Percentiles rank a stretch among this genome's conserved stretches.
Conservation (phyloP, 2,113 vertebrate species). For the Thinocorus orbignyianus region DNA sequence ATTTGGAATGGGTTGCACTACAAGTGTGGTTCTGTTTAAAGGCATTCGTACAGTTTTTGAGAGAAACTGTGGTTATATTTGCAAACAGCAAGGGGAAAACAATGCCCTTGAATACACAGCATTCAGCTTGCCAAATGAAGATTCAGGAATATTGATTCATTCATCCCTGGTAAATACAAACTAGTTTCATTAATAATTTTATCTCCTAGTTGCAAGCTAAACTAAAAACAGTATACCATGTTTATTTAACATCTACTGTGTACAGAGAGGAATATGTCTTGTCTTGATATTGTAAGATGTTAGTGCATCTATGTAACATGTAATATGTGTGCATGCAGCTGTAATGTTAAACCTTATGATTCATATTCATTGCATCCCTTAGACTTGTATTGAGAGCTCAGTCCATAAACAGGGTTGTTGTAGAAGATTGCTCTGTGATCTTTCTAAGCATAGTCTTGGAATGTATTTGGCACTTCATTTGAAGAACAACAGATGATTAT, state of each 20-base stretch:
- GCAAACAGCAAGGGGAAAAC: slow-evolving; percentile 86
- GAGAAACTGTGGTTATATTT: slow-evolving; percentile 94
- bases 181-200: slow-evolving; percentile 66
- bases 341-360: neutral
- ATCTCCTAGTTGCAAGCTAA: slow-evolving; percentile 21
- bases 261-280: neutral
- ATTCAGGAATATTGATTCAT: slow-evolving; percentile 81
- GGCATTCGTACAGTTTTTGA: slow-evolving; percentile 90
- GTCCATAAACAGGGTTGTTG: neutral
- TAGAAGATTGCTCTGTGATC: neutral
- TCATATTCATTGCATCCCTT: neutral
- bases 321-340: neutral
- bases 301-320: slow-evolving; percentile 20
- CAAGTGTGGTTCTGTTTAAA: slow-evolving; percentile 90
- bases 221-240: neutral
- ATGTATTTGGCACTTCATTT: slow-evolving; percentile 14
- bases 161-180: slow-evolving; percentile 82
- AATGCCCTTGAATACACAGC: slow-evolving; percentile 83
- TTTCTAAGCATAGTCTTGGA: neutral
- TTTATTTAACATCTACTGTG: neutral
- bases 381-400: neutral
- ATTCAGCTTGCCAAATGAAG: slow-evolving; percentile 82
- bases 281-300: neutral
- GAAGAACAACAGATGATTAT: neutral
- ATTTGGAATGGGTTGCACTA: slow-evolving; percentile 93